phyloP scores from a whole-genome alignment of 2,888 invertebrate genomes.

The Archips xylosteana region DNA sequence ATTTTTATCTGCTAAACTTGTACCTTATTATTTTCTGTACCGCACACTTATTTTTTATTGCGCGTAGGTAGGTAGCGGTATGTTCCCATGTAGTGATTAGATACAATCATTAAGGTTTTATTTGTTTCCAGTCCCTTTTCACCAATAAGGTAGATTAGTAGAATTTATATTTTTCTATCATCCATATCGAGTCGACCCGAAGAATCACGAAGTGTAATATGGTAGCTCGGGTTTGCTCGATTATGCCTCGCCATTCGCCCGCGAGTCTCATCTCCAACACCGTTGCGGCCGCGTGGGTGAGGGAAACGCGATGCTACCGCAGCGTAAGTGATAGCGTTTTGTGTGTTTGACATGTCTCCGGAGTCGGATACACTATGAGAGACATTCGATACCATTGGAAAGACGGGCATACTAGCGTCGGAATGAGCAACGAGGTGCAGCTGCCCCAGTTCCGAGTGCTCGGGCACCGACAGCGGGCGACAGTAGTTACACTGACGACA shows the following conservation, averaged over 20 bases:
- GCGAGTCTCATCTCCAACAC: conserved; percentile 61
- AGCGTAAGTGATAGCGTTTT: conserved; percentile 86
- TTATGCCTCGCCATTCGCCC: conserved; percentile 59
- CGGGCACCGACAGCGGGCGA: conserved; percentile 97
- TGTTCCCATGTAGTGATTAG: conserved; percentile 7
- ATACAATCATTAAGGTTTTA: conserved; percentile 23
- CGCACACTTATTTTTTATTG: conserved; percentile 26
- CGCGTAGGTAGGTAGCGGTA: conserved; percentile 26
- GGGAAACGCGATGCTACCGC: conserved; percentile 73
- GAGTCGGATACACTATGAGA: conserved; percentile 99
- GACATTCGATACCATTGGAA: conserved; percentile 99
- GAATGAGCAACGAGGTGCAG: conserved; percentile 97
- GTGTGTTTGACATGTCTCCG: conserved; percentile 86
- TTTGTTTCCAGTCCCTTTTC: conserved; percentile 49
- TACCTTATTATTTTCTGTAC: conserved; percentile 38
- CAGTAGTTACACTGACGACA: conserved; percentile 97
- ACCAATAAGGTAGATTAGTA: conserved; percentile 58
- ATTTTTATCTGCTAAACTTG: conserved; percentile 32
- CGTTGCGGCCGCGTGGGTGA: conserved; percentile 59
- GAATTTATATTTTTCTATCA: conserved; percentile 77
- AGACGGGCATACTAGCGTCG: conserved; percentile 96
- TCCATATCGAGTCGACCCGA: conserved; percentile 62
- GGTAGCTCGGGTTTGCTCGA: conserved; percentile 58
- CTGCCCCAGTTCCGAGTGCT: conserved; percentile 98
- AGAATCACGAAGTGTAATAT: conserved; percentile 40